phyloP scores from a whole-genome alignment of 2,113 vertebrate genomes.

The Myotis yumanensis region DNA sequence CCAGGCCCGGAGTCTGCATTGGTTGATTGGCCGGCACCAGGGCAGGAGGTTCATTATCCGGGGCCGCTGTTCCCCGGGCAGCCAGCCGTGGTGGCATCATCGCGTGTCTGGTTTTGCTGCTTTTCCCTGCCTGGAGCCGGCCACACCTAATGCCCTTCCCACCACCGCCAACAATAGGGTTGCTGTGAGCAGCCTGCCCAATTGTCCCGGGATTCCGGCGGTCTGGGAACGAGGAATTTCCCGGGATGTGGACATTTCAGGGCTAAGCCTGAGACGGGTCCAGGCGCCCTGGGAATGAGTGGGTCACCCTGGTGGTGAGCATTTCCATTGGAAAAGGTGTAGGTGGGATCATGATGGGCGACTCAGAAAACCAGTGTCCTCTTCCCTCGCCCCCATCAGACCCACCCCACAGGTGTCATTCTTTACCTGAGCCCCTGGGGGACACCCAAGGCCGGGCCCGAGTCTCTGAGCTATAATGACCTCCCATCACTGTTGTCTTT shows the following conservation, averaged over 20 bases:
- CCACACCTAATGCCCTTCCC: too few relatives aligned
- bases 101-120: too few relatives aligned
- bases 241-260: background rate
- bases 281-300: rapidly evolving
- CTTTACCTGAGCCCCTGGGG: background rate
- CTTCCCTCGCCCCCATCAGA: too few relatives aligned
- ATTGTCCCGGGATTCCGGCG: background rate
- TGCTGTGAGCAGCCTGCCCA: background rate
- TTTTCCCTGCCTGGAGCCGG: too few relatives aligned
- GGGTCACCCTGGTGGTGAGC: background rate
- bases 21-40: too few relatives aligned
- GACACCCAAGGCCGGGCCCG: background rate
- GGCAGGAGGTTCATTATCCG: too few relatives aligned
- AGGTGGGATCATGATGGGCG: background rate
- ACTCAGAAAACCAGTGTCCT: background rate
- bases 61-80: too few relatives aligned
- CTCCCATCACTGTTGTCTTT: background rate
- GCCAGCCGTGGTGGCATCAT: too few relatives aligned
- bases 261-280: background rate
- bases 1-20: too few relatives aligned
- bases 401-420: background rate
- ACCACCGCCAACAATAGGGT: background rate
- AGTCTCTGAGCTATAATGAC: background rate
- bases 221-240: background rate
- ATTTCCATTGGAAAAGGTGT: too few relatives aligned